phyloP scores from a whole-genome alignment of 2,113 vertebrate species.

The Galeopterus variegatus region DNA sequence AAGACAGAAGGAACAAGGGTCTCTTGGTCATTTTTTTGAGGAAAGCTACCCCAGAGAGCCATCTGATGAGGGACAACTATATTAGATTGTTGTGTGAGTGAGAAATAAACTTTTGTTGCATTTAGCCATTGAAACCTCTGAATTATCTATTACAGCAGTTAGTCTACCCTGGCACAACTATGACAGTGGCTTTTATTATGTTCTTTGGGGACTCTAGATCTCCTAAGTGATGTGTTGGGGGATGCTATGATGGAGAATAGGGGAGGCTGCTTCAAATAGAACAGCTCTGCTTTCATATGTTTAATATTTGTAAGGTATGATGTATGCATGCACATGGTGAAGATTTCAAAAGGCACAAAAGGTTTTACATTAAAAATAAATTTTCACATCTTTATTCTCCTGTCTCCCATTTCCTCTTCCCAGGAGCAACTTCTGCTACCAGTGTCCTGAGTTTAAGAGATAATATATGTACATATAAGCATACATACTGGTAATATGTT shows the following conservation, averaged over 20 bases:
- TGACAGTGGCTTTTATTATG: not conserved
- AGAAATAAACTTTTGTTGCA: slow-evolving; percentile 4
- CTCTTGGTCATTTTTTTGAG: not conserved
- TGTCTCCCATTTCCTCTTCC: not conserved
- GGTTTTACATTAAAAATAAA: not conserved
- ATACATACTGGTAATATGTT: not conserved
- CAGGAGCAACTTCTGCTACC: not conserved
- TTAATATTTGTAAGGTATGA: not conserved
- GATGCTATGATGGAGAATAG: not conserved
- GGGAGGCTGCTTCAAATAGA: not conserved
- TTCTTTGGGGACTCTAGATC: not conserved
- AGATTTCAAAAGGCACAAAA: slow-evolving; percentile 1
- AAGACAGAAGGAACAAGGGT: not conserved
- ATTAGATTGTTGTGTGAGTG: not conserved
- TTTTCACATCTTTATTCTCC: not conserved
- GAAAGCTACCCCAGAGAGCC: not conserved
- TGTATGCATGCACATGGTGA: not conserved
- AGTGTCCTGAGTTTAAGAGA: not conserved
- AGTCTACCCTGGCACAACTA: not conserved
- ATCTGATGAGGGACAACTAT: not conserved
- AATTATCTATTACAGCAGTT: not conserved
- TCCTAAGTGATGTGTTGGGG: not conserved
- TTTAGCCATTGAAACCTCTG: not conserved
- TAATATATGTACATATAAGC: not conserved
- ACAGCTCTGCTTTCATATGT: not conserved